Base-by-base conservation (phyloP, 2,797 vertebrate species). In the Cichlasoma orientale region DNA sequence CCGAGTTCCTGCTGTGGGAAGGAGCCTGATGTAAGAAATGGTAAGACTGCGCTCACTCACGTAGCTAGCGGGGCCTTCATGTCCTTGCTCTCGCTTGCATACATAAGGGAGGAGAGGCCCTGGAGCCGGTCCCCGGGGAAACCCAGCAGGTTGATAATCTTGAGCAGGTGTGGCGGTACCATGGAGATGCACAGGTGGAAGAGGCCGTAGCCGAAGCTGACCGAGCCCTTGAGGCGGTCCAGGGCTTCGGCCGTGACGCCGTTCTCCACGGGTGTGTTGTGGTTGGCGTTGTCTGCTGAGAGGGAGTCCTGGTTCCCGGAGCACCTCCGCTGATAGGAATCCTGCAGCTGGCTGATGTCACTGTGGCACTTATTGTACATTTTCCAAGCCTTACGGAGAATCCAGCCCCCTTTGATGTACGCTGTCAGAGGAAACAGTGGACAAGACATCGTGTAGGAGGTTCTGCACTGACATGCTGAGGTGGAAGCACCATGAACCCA, bases 121-220 rank as follows among this genome's bases (percentile, higher is more conserved):
- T 99, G 98, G 72, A 97, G 96, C 75, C 98, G 97, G 95, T 99
- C 98, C 84, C 98, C 98, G 68, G 98, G 98, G 95, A 99, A 99
- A 89, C 98, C 98, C 94, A 99, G 96, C 90, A 99, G 96, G 95
- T 99, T 99, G 96, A 99, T 98, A 89, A 99, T 99, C 96, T 99
- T 99, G 91, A 99, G 98, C 95, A 99, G 96, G 95, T 99, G 98
- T 82, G 98, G 98, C 8, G 98, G 98, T 77, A 99, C 98, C 98
- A 99, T 99, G 92, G 98, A 99, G 96, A 99, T 99, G 94, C 98
- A 99, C 93, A 99, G 96, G 94, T 99, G 98, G 94, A 99, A 99
- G 92, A 99, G 98, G 95, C 98, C 98, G 63, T 99, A 99, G 94
- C 98, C 98, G 82, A 99, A 99, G 95, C 98, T 99, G 88, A 99